Percentiles rank a stretch among this genome's conserved stretches.
Conservation (phyloP, 2,888 invertebrate genomes). For the Sclerodermus sp. region DNA sequence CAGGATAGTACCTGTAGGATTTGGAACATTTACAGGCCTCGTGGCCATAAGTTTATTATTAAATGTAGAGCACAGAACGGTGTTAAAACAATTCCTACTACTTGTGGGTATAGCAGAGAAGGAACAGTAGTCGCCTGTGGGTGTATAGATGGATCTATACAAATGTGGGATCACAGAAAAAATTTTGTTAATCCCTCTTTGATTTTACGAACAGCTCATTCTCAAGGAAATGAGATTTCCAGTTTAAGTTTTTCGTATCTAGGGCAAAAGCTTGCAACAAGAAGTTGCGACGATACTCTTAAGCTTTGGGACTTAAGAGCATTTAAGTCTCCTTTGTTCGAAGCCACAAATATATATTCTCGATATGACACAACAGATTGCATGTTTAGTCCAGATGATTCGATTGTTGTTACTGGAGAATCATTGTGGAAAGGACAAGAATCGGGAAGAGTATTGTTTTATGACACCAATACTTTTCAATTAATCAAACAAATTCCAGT, state of each 20-base stretch:
- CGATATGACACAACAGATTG: slow-evolving; percentile 80
- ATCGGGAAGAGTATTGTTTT: slow-evolving; percentile 76
- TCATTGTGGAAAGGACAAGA: slow-evolving; percentile 70
- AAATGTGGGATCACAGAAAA: slow-evolving; percentile 95
- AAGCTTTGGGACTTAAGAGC: slow-evolving; percentile 93
- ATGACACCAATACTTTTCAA: slow-evolving; percentile 76
- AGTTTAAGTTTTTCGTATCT: slow-evolving; percentile 88
- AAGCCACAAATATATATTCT: slow-evolving; percentile 73
- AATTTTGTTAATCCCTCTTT: slow-evolving; percentile 86
- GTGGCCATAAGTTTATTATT: slow-evolving; percentile 79
- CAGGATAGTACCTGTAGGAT: slow-evolving; percentile 91
- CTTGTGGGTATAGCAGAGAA: slow-evolving; percentile 82
- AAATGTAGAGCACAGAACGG: slow-evolving; percentile 88
- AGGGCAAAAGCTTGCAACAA: slow-evolving; percentile 74
- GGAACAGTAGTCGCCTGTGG: slow-evolving; percentile 88
- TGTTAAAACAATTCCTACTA: slow-evolving; percentile 80
- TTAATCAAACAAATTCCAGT: slow-evolving; percentile 75
- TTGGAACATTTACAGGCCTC: slow-evolving; percentile 83
- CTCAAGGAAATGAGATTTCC: slow-evolving; percentile 77
- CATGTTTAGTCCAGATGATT: slow-evolving; percentile 90
- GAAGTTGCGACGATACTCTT: slow-evolving; percentile 89
- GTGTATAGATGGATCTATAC: slow-evolving; percentile 92
- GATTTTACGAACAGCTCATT: slow-evolving; percentile 79
- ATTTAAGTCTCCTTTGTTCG: slow-evolving; percentile 76
- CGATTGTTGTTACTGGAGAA: slow-evolving; percentile 83